A percentile compares a stretch with the other conserved stretches of the same genome.
phyloP scores from a whole-genome alignment of 2,888 invertebrate genomes.

The Myathropa florea region DNA sequence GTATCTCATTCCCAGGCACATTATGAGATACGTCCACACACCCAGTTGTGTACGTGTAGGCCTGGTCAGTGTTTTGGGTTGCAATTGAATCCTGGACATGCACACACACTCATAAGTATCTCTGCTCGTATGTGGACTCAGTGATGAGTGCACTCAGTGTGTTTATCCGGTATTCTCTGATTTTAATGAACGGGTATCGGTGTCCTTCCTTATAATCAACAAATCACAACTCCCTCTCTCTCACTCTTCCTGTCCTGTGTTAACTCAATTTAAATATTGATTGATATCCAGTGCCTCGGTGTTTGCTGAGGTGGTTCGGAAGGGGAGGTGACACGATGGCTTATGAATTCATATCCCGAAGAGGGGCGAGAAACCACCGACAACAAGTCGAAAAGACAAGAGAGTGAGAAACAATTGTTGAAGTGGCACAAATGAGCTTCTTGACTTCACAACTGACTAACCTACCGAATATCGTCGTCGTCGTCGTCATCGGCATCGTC shows the following conservation, averaged over 20 bases:
- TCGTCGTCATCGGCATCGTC: neutral
- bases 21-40: constrained; percentile 35
- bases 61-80: neutral
- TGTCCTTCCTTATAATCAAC: constrained; percentile 71
- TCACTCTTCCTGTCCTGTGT: constrained; percentile 12
- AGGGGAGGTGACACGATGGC: constrained; percentile 22
- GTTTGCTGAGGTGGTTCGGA: neutral
- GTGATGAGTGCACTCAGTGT: constrained; percentile 19
- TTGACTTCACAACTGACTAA: constrained; percentile 68
- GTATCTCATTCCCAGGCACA: constrained; percentile 55
- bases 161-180: constrained; percentile 65
- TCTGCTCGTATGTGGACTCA: neutral
- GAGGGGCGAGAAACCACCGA: constrained; percentile 53
- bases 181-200: constrained; percentile 70
- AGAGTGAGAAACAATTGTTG: constrained; percentile 53
- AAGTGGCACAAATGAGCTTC: constrained; percentile 69
- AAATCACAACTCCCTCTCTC: constrained; percentile 58
- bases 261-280: constrained; percentile 71
- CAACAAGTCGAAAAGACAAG: constrained; percentile 67
- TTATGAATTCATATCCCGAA: constrained; percentile 65
- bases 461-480: constrained; percentile 40
- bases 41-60: neutral
- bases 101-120: neutral
- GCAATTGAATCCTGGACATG: constrained; percentile 27
- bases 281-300: constrained; percentile 61